Base-by-base conservation (phyloP, 2,113 vertebrate genomes). In the Sturnira hondurensis region DNA sequence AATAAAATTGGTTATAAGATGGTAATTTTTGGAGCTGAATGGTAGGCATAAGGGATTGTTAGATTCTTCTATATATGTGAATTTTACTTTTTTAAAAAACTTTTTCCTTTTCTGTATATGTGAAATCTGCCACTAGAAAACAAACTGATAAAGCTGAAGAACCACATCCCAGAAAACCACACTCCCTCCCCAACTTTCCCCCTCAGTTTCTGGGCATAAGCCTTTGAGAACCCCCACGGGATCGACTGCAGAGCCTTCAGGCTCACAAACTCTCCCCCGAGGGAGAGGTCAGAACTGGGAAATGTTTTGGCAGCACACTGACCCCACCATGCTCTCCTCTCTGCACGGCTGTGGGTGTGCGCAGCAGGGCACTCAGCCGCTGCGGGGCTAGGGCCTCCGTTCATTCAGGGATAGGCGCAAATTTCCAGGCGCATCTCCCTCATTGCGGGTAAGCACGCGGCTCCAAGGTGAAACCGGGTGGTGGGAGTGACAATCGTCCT, bases 301-400 rank as follows among this genome's bases (percentile, higher is more conserved):
- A 38, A 7, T 33, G 41, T 65, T 56, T 74, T 47, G 38, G 33
- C 31, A n/a, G 31, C 7, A 33, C 19, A 47, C 24, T 4, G 41
- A 20, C 3, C 16, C 31, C 26, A 13, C 8, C 16, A 3, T 1
- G 11, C 4, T 43, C 54, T 16, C 3, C n/a, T 26, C 24, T 50
- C 65, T 36, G n/a, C 2, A 0, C 6, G 19, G 45, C 3, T 26
- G 41, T 28, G 9, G 12, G 43, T 38, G 28, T 24, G 19, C 3
- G 36, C 63, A 19, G 11, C 8, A 17, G 67, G 8, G 12, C 19
- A 0, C 5, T 28, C 9, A 1, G 54, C 43, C 0, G 0, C 22
- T 33, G 24, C 17, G 38, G 17, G 54, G 11, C 38, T 2, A 50
- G 61, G 54, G 47, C 19, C 28, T 83, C 58, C 1, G 31, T 0